phyloP scores from a whole-genome alignment of 2,113 vertebrate genomes.

The Carassius gibelio region DNA sequence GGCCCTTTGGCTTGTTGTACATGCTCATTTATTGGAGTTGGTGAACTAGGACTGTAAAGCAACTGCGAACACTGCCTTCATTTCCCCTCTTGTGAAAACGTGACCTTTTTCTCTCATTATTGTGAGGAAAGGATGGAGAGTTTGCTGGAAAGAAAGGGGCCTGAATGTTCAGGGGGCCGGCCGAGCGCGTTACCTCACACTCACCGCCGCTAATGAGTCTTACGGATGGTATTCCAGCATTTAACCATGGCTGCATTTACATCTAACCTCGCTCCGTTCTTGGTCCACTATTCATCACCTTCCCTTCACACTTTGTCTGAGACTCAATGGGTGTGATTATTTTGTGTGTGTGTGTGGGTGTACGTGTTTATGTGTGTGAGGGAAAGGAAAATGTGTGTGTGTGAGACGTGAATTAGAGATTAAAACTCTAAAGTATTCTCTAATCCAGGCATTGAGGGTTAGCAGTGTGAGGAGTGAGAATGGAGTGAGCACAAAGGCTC shows the following conservation, averaged over 20 bases:
- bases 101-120: slow-evolving; percentile 93
- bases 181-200: slow-evolving; percentile 58
- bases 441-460: slow-evolving; percentile 75
- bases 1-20: slow-evolving; percentile 94
- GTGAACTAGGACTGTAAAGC: slow-evolving; percentile 91
- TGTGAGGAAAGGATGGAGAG: slow-evolving; percentile 56
- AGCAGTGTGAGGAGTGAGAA: slow-evolving; percentile 71
- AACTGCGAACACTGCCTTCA: slow-evolving; percentile 85
- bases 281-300: slow-evolving; percentile 45
- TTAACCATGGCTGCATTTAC: slow-evolving; percentile 61
- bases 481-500: slow-evolving; percentile 72
- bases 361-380: slow-evolving; percentile 53
- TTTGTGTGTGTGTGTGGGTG: slow-evolving; percentile 53
- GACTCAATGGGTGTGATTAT: slow-evolving; percentile 47
- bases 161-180: slow-evolving; percentile 45
- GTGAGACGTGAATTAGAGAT: slow-evolving; percentile 70
- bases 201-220: slow-evolving; percentile 68
- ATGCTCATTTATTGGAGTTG: slow-evolving; percentile 91
- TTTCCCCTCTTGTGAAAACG: slow-evolving; percentile 85
- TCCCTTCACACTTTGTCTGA: slow-evolving; percentile 45
- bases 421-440: slow-evolving; percentile 71
- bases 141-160: slow-evolving; percentile 72
- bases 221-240: slow-evolving; percentile 52
- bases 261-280: slow-evolving; percentile 56
- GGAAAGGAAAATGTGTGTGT: slow-evolving; percentile 35